Conservation (phyloP, 1,140 invertebrate genomes). For the Lethocerus indicus region DNA sequence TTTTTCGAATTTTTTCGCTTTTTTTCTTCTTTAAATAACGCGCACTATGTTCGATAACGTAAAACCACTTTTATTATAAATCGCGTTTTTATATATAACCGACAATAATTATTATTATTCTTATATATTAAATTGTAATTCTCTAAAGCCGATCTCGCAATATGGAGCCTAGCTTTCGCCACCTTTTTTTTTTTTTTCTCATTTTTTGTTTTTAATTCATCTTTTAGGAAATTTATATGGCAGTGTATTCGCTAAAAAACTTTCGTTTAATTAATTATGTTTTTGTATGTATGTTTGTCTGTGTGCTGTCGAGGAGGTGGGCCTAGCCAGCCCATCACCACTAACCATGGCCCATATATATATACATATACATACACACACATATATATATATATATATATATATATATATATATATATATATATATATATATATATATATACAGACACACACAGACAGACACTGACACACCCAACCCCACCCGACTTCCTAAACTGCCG, state of each 20-base stretch:
- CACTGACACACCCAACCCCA: no score
- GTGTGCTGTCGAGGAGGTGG: not conserved
- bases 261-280: not conserved
- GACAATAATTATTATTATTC: no score
- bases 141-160: conserved; percentile 7
- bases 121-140: not conserved
- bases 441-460: not conserved
- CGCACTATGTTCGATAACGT: no score
- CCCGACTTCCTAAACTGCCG: no score
- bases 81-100: no score
- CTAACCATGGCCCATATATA: conserved; percentile 5
- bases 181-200: not conserved
- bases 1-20: no score
- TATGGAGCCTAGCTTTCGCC: conserved; percentile 6
- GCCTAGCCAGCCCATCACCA: conserved; percentile 10
- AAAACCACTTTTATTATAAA: no score
- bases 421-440: conserved; percentile 3
- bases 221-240: conserved; percentile 7
- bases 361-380: conserved; percentile 18
- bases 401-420: conserved; percentile 11
- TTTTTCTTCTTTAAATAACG: no score
- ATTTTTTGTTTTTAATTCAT: no score
- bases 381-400: conserved; percentile 13
- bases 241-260: conserved; percentile 8
- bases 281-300: not conserved